Evolutionary conservation across 2,888 invertebrate species (phyloP), one percentile per base, ranked within the genome.

Genomic region (Melinaea menophilus): DNA sequence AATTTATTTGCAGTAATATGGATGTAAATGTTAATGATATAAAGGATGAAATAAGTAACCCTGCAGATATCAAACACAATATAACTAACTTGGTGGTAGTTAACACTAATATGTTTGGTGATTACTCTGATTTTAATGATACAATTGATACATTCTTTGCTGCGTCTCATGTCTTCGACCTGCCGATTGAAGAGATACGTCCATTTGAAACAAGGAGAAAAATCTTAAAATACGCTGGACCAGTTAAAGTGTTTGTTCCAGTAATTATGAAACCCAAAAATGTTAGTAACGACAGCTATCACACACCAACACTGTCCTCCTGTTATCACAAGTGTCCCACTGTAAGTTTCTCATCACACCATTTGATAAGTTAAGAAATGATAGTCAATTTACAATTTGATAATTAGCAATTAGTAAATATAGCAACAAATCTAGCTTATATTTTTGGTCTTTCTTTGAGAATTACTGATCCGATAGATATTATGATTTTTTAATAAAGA

Each of bases 301-400:
- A 87, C 60, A 31, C 0, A 13, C 88, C 89, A 0, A 82, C 84
- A 0, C 65, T 90, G 11, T 67, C 74, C 0, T 78, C 86, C 0
- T 89, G 89, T 59, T 88, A 71, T 59, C 89, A 90, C 62, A 85
- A 76, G 67, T 90, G 89, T 72, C 89, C 89, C 2, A 72, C 57
- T 69, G 88, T 88, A 75, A 75, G 74, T 72, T 46, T 13, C 33
- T 9, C 11, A 41, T 22, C 22, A 22, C 22, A 22, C 22, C 22
- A 22, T 22, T 22, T 22, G 22, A 22, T 22, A 22, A 22, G 22
- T 22, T 22, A 22, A 22, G 22, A 22, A 22, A 22, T 22, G 22
- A 22, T 22, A 22, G 22, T 22, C 22, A 22, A 22, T 22, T 22
- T 22, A 22, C 22, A 22, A 22, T 22, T 22, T 22, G 22, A 22